A percentile compares a stretch with the other conserved stretches of the same genome.
These are phyloP conservation scores for Amphimallon solstitiale DNA, from an alignment of 2,888 invertebrate genomes.

Conservation along the genomic window DNA sequence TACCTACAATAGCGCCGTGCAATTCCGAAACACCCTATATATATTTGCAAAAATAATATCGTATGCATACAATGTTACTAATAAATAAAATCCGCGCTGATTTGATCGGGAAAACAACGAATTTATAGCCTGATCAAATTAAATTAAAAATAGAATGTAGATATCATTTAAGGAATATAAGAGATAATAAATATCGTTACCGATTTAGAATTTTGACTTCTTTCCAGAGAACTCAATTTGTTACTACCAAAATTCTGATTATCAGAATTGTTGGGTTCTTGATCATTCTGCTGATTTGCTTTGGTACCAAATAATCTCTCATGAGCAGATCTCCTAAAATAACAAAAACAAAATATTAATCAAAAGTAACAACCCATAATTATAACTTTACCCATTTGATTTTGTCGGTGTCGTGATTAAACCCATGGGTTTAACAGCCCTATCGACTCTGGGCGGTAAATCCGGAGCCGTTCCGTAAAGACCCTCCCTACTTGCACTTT, in stretches of 20 bases:
- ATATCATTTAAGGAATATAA: too few relatives aligned
- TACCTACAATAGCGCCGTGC: too few relatives aligned
- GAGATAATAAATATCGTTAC: too few relatives aligned
- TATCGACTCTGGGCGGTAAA: slow-evolving; percentile 84
- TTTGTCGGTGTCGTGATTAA: slow-evolving; percentile 59
- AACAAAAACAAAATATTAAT: neutral
- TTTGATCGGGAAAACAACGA: too few relatives aligned
- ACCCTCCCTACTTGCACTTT: slow-evolving; percentile 56
- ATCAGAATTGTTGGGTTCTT: slow-evolving; percentile 49
- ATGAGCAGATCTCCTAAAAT: slow-evolving; percentile 69
- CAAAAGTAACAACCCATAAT: neutral
- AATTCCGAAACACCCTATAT: too few relatives aligned
- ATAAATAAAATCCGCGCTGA: neutral
- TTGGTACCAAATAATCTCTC: slow-evolving; percentile 76
- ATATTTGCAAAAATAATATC: too few relatives aligned
- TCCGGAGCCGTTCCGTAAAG: slow-evolving; percentile 72
- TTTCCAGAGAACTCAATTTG: slow-evolving; percentile 60
- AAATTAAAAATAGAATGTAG: too few relatives aligned
- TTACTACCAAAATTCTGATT: slow-evolving; percentile 54
- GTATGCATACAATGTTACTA: neutral
- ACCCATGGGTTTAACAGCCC: slow-evolving; percentile 80
- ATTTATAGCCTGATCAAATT: too few relatives aligned
- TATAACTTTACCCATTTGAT: slow-evolving; percentile 55
- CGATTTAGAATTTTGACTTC: slow-evolving; percentile 63
- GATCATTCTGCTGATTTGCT: slow-evolving; percentile 50